Percentiles rank a stretch among this genome's conserved stretches.
Evolutionary conservation across 2,797 vertebrate genomes (phyloP).

Genomic region (Epinephelus malabaricus): DNA sequence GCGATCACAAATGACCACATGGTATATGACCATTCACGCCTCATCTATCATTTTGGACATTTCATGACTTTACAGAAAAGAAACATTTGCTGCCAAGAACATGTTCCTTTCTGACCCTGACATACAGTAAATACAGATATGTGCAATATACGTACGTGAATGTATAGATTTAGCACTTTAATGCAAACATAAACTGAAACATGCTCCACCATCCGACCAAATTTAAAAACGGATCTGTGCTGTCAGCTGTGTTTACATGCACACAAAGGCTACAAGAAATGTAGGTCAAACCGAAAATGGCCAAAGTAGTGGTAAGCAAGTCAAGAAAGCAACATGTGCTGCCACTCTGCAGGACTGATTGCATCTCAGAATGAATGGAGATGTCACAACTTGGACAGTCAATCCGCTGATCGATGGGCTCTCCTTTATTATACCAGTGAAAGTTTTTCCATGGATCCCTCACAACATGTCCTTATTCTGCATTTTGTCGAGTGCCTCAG

Average conservation of each 20-base stretch:
- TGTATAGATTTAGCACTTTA: conserved; percentile 31
- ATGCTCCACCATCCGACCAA: conserved; percentile 40
- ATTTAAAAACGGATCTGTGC: conserved; percentile 40
- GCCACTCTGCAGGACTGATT: conserved; percentile 39
- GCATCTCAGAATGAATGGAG: conserved; percentile 32
- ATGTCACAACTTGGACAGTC: conserved; percentile 30
- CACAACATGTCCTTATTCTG: conserved; percentile 15
- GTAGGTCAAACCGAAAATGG: conserved; percentile 64
- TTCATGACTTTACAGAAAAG: conserved; percentile 13
- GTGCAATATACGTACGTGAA: neutral
- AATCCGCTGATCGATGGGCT: conserved; percentile 43
- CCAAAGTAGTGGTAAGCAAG: conserved; percentile 27
- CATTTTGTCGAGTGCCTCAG: conserved; percentile 21
- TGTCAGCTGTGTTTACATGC: conserved; percentile 54
- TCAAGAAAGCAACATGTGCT: conserved; percentile 10
- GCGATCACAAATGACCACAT: conserved; percentile 1
- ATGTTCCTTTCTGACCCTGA: neutral
- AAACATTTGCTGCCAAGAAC: neutral
- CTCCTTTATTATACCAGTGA: neutral
- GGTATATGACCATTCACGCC: neutral
- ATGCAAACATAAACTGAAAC: conserved; percentile 42
- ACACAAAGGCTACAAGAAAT: conserved; percentile 51
- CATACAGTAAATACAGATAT: neutral
- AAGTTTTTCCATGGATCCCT: conserved; percentile 27
- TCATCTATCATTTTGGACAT: conserved; percentile 17